Conservation (phyloP, 2,888 invertebrate genomes). For the Thera britannica region DNA sequence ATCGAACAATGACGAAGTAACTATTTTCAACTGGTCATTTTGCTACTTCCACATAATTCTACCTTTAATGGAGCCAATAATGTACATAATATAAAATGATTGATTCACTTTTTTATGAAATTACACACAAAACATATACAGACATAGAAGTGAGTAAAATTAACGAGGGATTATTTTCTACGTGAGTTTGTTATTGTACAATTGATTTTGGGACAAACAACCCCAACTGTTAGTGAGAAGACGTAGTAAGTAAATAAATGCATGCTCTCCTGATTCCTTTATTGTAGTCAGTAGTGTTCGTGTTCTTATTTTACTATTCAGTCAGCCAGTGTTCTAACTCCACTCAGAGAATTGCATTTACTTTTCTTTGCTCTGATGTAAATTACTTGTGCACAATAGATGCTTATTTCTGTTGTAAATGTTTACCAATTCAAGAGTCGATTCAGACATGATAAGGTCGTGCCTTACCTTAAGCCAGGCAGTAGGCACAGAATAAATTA, state of each 20-base stretch:
- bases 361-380: conserved; percentile 12
- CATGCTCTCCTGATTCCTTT: conserved; percentile 45
- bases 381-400: too few relatives aligned
- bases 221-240: conserved; percentile 55
- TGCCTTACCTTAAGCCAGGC: too few relatives aligned
- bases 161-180: conserved; percentile 48
- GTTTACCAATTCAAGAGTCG: too few relatives aligned
- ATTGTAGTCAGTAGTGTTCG: too few relatives aligned
- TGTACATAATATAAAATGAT: background rate
- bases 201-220: conserved; percentile 41
- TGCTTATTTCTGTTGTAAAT: too few relatives aligned
- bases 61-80: conserved; percentile 40
- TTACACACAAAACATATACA: conserved; percentile 43
- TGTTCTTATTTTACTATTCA: too few relatives aligned
- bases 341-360: conserved; percentile 52
- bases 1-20: conserved; percentile 19
- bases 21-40: conserved; percentile 30
- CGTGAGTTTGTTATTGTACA: conserved; percentile 44
- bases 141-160: conserved; percentile 41
- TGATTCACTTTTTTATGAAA: conserved; percentile 34
- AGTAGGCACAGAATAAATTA: too few relatives aligned
- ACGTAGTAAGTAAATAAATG: conserved; percentile 35
- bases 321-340: background rate
- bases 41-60: conserved; percentile 33
- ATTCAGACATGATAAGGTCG: too few relatives aligned